Evolutionary conservation across 53 echinoderm and acorn worm species (phyloP).

Genomic region (Temnopleurus reevesii): DNA sequence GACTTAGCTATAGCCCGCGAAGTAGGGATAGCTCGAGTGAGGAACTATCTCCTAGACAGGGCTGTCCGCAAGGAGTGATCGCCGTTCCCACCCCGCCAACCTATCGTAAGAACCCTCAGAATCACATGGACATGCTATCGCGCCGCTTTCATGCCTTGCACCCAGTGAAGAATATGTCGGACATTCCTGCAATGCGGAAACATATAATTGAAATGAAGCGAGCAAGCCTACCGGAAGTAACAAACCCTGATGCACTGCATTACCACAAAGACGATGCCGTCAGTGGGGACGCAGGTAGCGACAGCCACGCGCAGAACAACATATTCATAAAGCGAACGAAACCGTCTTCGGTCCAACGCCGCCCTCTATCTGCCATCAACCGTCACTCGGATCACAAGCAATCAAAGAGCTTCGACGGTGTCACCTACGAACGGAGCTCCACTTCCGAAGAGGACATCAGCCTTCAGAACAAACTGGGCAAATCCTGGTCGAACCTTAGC

Average conservation of each 20-base stretch:
- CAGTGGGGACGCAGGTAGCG: background rate
- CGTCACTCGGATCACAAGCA: constrained; percentile 48
- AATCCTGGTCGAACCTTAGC: constrained; percentile 18
- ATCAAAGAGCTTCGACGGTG: constrained; percentile 43
- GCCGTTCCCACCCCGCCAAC: constrained; percentile 43
- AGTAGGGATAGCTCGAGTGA: constrained; percentile 41
- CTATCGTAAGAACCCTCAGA: constrained; percentile 38
- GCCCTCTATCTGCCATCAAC: constrained; percentile 43
- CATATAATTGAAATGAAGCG: constrained; percentile 12
- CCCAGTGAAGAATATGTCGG: constrained; percentile 16
- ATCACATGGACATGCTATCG: constrained; percentile 40
- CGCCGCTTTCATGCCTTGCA: constrained; percentile 51
- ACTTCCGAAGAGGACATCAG: constrained; percentile 60
- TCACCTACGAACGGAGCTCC: constrained; percentile 25
- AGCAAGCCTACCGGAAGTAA: constrained; percentile 46
- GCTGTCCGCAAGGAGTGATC: background rate
- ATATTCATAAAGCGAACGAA: constrained; percentile 44
- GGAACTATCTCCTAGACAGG: constrained; percentile 15
- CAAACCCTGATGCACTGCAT: background rate
- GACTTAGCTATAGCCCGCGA: background rate
- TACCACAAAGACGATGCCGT: background rate
- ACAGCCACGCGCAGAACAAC: background rate
- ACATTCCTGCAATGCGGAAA: background rate
- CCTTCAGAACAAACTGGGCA: background rate
- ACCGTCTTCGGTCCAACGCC: background rate